phyloP scores from a whole-genome alignment of 2,888 invertebrate species.

The Gari tellinella region DNA sequence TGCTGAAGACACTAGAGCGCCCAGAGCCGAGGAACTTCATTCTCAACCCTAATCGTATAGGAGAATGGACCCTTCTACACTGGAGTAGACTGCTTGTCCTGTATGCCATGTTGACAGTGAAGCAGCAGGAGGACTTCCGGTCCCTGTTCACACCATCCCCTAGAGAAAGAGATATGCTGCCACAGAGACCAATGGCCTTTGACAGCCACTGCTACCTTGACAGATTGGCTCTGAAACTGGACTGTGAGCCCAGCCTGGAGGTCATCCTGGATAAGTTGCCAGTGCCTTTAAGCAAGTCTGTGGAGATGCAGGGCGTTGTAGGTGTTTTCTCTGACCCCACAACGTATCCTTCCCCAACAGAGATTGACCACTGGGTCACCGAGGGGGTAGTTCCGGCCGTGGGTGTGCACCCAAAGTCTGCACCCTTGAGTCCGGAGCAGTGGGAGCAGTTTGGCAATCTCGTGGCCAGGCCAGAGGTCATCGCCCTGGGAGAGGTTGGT shows the following conservation, averaged over 20 bases:
- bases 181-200: too few species aligned
- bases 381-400: too few species aligned
- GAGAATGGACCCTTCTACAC: too few species aligned
- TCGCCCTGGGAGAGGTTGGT: slow-evolving; percentile 5
- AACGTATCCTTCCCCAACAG: background rate
- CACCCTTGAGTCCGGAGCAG: background rate
- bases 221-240: background rate
- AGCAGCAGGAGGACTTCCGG: too few species aligned
- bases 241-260: background rate
- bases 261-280: too few species aligned
- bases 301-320: background rate
- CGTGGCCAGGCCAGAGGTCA: background rate
- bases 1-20: too few species aligned
- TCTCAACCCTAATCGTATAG: too few species aligned
- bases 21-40: too few species aligned
- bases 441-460: background rate
- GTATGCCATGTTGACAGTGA: too few species aligned
- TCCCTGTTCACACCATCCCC: too few species aligned
- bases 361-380: background rate
- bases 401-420: slow-evolving; percentile 7
- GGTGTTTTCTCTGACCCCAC: slow-evolving; percentile 6
- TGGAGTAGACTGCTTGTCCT: too few species aligned
- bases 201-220: slow-evolving; percentile 12
- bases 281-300: background rate
- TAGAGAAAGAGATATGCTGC: too few species aligned